These are phyloP conservation scores for Echeneis naucrates DNA, from an alignment of 2,797 vertebrate species.

Conservation along the genomic window DNA sequence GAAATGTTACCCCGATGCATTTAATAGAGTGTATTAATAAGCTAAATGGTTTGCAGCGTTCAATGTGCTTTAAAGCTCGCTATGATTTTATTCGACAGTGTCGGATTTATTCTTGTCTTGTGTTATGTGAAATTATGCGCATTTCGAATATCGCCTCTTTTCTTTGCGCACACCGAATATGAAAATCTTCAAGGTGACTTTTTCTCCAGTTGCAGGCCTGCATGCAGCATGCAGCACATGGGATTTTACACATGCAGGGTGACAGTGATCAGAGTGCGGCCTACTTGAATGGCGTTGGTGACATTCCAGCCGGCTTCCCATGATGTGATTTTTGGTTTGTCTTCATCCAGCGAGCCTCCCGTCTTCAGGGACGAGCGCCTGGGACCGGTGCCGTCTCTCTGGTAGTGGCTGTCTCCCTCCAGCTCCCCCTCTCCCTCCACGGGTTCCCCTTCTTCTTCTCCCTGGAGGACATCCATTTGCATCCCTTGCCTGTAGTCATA, in stretches of 20 bases:
- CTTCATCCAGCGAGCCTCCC: constrained; percentile 85
- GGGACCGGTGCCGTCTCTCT: constrained; percentile 89
- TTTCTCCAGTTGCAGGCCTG: constrained; percentile 45
- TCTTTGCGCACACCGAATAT: not conserved
- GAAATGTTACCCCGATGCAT: not conserved
- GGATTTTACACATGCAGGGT: not conserved
- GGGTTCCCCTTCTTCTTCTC: constrained; percentile 83
- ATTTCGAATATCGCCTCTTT: not conserved
- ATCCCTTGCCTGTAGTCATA: constrained; percentile 94
- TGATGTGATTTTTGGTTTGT: constrained; percentile 92
- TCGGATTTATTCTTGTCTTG: not conserved
- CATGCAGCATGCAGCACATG: not conserved
- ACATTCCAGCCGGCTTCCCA: constrained; percentile 99
- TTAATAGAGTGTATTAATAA: constrained; percentile 8
- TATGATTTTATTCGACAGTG: not conserved
- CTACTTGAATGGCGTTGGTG: constrained; percentile 97
- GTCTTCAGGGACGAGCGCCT: constrained; percentile 87
- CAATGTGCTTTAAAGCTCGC: not conserved
- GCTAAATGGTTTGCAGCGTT: not conserved
- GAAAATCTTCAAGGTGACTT: constrained; percentile 70
- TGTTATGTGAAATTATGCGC: not conserved
- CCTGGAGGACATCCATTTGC: constrained; percentile 93
- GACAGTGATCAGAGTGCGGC: constrained; percentile 21
- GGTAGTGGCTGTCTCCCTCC: constrained; percentile 93
- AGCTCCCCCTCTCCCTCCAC: constrained; percentile 79